A percentile compares a stretch with the other conserved stretches of the same genome.
Conservation (phyloP, 2,797 vertebrate genomes). For the Glossophaga mutica region DNA sequence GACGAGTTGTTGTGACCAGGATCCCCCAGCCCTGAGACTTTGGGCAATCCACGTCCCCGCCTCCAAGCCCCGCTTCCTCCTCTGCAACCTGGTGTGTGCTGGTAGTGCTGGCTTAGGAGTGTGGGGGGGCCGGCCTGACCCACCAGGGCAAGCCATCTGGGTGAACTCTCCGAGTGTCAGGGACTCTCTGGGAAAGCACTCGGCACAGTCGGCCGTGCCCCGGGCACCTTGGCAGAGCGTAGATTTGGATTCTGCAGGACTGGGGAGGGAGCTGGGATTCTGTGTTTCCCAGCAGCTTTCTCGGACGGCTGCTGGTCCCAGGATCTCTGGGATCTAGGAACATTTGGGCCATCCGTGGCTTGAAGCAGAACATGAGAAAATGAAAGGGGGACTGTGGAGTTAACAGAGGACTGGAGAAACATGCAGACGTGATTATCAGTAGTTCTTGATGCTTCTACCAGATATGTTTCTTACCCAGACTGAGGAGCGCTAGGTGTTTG, state of each 20-base stretch:
- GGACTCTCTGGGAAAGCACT: background rate
- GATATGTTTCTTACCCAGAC: background rate
- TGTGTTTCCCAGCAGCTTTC: background rate
- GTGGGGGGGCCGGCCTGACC: background rate
- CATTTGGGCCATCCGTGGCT: rapidly evolving
- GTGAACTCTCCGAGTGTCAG: background rate
- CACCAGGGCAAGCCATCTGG: background rate
- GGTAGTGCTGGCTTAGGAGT: rapidly evolving
- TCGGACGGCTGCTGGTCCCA: background rate
- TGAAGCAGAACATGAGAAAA: background rate
- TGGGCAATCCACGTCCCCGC: rapidly evolving
- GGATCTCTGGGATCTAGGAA: rapidly evolving
- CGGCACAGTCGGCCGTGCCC: rapidly evolving
- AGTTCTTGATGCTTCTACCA: background rate
- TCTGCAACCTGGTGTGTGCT: background rate
- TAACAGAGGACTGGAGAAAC: background rate
- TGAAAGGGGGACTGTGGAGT: background rate
- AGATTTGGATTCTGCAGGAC: background rate
- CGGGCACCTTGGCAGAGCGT: background rate
- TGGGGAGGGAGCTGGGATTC: background rate
- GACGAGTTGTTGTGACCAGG: background rate
- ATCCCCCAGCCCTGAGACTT: background rate
- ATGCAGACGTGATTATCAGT: rapidly evolving
- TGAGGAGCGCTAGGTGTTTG: rapidly evolving
- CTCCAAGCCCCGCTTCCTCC: background rate